Percentiles rank a stretch among this genome's conserved stretches.
Conservation (phyloP, 2,888 invertebrate species). For the Nomada lathburiana region DNA sequence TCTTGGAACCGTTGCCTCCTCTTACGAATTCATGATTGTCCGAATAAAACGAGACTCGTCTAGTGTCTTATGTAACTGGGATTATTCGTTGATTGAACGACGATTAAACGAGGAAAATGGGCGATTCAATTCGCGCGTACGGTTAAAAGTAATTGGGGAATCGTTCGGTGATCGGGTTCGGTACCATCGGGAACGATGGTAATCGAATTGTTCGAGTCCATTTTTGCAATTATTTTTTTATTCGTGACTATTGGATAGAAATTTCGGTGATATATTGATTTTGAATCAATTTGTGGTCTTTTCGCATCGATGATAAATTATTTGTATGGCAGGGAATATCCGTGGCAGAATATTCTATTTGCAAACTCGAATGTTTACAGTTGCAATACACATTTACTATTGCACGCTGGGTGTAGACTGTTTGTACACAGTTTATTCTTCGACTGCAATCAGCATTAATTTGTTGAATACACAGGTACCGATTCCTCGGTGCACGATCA, state of each 20-base stretch:
- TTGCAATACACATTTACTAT: neutral
- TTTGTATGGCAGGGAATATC: no score
- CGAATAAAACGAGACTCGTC: slow-evolving; percentile 10
- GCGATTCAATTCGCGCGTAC: neutral
- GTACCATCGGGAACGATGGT: no score
- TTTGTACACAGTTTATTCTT: neutral
- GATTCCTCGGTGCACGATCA: neutral
- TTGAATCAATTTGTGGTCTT: no score
- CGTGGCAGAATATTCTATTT: no score
- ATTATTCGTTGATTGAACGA: neutral
- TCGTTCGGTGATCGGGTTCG: no score
- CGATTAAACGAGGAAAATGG: slow-evolving; percentile 12
- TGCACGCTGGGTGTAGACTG: no score
- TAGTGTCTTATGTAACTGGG: slow-evolving; percentile 19
- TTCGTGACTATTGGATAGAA: no score
- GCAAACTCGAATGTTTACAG: neutral
- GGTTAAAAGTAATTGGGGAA: neutral
- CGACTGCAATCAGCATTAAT: neutral
- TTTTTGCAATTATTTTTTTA: neutral
- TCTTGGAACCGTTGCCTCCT: slow-evolving; percentile 40
- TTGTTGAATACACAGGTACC: slow-evolving; percentile 4
- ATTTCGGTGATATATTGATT: no score
- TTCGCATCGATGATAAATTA: no score
- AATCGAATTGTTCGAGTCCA: neutral
- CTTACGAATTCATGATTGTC: slow-evolving; percentile 16